Evolutionary conservation across 2,797 vertebrate genomes (phyloP), one percentile per base, ranked within the genome.

Genomic region (Chrysocyon brachyurus): DNA sequence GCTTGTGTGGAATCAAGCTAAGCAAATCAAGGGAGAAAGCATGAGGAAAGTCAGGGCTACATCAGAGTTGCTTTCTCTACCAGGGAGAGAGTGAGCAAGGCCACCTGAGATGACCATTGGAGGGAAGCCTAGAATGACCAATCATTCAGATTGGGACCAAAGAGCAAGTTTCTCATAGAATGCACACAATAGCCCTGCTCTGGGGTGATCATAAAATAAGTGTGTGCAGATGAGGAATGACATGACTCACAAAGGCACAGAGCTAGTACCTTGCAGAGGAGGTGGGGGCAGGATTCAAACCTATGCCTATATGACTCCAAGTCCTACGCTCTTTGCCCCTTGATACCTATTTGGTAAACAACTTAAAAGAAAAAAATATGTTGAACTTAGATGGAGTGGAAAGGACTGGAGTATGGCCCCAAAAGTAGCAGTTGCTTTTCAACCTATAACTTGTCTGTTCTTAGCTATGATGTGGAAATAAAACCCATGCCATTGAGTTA

Each of bases 391-490:
- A 57, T 54, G 2, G 87, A 36, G 6, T 81, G 31, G 33, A 11
- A 61, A 72, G 64, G 31, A 36, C 9, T 22, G 6, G 36, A 73
- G 28, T 12, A 77, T 24, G 40, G 12, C 9, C 79, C 70, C 56
- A 0, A 83, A 87, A 57, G 52, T 33, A 94, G 19, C 24, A 21
- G 56, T 36, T 70, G 28, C 36, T 81, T 17, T 22, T 91, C n/a
- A 49, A 72, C 56, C 61, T 86, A 63, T 7, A 93, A 46, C 19
- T 75, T 64, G 22, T 31, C 83, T 14, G 4, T 21, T 92, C 49
- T 94, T 72, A 73, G 33, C 57, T 75, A 21, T 49, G 66, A 95
- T 89, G 68, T 79, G 33, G 9, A 91, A 88, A 54, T 78, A 78
- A 92, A 91, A 56, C 5, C 56, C 19, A 83, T 52, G 28, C 63